Conservation (phyloP, 2,888 invertebrate genomes). For the Kryphioiulus occultus region DNA sequence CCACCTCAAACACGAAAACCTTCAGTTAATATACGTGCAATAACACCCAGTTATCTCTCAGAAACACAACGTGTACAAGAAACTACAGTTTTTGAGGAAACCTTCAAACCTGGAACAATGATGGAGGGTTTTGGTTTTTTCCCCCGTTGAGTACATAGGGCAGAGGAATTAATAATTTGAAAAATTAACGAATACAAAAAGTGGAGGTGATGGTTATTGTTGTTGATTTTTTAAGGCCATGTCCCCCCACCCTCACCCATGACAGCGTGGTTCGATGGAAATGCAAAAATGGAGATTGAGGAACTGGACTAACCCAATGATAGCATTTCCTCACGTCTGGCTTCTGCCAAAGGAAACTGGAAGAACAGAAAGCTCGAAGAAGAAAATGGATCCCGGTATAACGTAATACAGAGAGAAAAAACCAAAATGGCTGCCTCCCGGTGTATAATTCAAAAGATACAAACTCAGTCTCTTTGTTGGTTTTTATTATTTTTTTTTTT, state of each 20-base stretch:
- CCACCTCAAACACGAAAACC: conserved; percentile 45
- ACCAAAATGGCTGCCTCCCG: conserved; percentile 40
- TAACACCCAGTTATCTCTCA: conserved; percentile 47
- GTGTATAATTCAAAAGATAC: conserved; percentile 40
- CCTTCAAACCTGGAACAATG: conserved; percentile 18
- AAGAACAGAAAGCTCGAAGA: background rate
- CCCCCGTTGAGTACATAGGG: conserved; percentile 22
- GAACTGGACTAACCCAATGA: background rate
- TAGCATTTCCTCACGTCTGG: background rate
- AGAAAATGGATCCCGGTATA: background rate
- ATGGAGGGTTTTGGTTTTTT: conserved; percentile 39
- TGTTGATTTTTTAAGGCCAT: conserved; percentile 25
- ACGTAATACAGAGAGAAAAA: background rate
- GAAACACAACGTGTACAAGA: conserved; percentile 36
- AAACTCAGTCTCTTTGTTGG: conserved; percentile 35
- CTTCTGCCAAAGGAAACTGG: conserved; percentile 17
- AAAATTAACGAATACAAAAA: conserved; percentile 38
- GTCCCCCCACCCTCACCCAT: background rate
- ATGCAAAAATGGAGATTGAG: conserved; percentile 13
- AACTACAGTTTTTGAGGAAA: conserved; percentile 3
- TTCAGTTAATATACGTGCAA: conserved; percentile 49
- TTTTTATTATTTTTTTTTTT: conserved; percentile 1
- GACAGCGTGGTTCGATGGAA: conserved; percentile 3
- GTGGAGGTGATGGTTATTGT: conserved; percentile 37
- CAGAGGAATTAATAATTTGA: conserved; percentile 39